phyloP scores from a whole-genome alignment of 2,797 vertebrate genomes.

The Euphonia xanthogaster region DNA sequence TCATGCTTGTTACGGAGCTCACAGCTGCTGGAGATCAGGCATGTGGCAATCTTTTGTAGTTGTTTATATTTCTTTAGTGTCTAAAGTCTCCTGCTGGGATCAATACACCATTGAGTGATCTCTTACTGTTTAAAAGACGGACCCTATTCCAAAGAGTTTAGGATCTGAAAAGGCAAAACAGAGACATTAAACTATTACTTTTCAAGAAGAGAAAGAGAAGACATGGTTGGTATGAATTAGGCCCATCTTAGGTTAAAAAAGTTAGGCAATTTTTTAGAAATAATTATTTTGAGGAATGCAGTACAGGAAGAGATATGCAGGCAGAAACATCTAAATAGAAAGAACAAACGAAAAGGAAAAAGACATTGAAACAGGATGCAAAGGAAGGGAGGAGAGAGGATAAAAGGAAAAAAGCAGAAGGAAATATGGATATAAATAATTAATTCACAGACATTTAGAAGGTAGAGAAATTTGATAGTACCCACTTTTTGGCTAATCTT shows the following conservation, averaged over 20 bases:
- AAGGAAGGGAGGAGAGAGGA: background rate
- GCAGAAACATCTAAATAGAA: background rate
- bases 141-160: background rate
- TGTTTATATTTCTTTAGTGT: background rate
- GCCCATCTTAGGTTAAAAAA: background rate
- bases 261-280: background rate
- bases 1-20: background rate
- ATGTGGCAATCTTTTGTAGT: background rate
- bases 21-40: background rate
- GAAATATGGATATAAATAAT: background rate
- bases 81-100: background rate
- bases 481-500: background rate
- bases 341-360: background rate
- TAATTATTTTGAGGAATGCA: background rate
- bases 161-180: background rate
- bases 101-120: background rate
- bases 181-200: background rate
- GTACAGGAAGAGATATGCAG: background rate
- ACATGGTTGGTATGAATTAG: background rate
- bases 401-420: background rate
- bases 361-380: background rate
- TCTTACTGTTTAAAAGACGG: background rate
- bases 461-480: background rate
- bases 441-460: background rate
- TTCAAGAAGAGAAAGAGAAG: background rate